phyloP scores from a whole-genome alignment of 2,113 vertebrate genomes.

The Cyprinodon variegatus region DNA sequence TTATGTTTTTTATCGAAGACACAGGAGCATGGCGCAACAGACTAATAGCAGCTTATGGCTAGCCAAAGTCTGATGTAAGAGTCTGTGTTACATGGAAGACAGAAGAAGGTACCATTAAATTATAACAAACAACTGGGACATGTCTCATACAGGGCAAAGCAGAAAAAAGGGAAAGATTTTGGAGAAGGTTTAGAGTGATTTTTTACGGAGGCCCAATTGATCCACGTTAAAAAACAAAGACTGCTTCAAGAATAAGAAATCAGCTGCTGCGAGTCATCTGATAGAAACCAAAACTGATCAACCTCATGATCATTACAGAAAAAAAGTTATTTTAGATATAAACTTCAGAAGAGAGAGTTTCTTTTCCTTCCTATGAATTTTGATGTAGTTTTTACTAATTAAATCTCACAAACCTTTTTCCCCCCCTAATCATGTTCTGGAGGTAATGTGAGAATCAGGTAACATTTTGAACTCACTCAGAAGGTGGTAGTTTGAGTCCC shows the following conservation, averaged over 20 bases:
- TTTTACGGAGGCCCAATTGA: too few relatives aligned
- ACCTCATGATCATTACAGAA: too few relatives aligned
- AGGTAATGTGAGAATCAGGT: not conserved
- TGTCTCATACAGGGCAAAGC: not conserved
- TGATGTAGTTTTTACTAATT: not conserved
- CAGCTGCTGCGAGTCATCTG: too few relatives aligned
- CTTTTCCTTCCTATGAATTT: not conserved
- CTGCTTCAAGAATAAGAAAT: too few relatives aligned
- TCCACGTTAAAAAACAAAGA: too few relatives aligned
- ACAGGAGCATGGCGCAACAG: not conserved
- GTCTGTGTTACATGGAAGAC: not conserved
- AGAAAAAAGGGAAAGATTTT: not conserved
- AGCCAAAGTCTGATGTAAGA: too few relatives aligned
- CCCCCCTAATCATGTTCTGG: not conserved
- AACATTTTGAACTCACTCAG: constrained; percentile 86
- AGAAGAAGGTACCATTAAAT: not conserved
- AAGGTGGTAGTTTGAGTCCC: constrained; percentile 99
- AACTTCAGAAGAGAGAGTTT: not conserved
- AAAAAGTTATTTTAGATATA: too few relatives aligned
- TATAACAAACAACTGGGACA: not conserved
- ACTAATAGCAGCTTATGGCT: fast-evolving
- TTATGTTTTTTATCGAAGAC: not conserved
- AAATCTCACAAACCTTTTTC: not conserved
- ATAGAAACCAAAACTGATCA: too few relatives aligned
- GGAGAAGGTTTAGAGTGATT: not conserved